Evolutionary conservation across 2,888 invertebrate genomes (phyloP).

Genomic region (Dryobotodes eremita): DNA sequence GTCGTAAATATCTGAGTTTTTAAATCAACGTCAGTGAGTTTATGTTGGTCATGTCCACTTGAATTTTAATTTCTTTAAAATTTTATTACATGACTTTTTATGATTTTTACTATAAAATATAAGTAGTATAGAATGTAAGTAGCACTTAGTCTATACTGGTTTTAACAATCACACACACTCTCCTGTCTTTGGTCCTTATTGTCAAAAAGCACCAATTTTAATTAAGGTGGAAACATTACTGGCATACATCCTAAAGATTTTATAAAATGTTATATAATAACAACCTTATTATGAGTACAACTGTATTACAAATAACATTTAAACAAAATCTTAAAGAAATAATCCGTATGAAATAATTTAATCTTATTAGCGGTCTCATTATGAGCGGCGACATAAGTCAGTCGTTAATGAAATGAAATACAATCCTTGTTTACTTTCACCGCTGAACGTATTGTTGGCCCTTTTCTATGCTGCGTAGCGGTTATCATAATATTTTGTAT

Average conservation of each 20-base stretch:
- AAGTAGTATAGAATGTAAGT: neutral
- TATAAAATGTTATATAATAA: neutral
- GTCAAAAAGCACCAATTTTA: neutral
- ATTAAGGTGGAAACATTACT: neutral
- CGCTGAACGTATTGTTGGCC: slow-evolving; percentile 69
- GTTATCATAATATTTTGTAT: slow-evolving; percentile 76
- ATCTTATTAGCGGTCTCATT: slow-evolving; percentile 77
- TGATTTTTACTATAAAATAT: neutral
- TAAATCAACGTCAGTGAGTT: slow-evolving; percentile 35
- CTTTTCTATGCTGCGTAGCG: slow-evolving; percentile 67
- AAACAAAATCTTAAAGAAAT: slow-evolving; percentile 25
- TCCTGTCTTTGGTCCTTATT: neutral
- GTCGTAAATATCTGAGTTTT: slow-evolving; percentile 49
- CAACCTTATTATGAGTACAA: neutral
- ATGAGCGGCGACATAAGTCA: slow-evolving; percentile 74
- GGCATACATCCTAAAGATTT: neutral
- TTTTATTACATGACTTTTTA: neutral
- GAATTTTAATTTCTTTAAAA: slow-evolving; percentile 18
- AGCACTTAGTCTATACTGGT: neutral
- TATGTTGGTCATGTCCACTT: slow-evolving; percentile 13
- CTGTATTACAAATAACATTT: neutral
- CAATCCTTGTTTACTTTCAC: slow-evolving; percentile 76
- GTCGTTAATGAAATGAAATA: slow-evolving; percentile 79
- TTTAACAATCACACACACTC: neutral
- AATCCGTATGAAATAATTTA: slow-evolving; percentile 70